Conservation (phyloP, 35 echinoderm and acorn worm genomes). For the Apostichopus japonicus region DNA sequence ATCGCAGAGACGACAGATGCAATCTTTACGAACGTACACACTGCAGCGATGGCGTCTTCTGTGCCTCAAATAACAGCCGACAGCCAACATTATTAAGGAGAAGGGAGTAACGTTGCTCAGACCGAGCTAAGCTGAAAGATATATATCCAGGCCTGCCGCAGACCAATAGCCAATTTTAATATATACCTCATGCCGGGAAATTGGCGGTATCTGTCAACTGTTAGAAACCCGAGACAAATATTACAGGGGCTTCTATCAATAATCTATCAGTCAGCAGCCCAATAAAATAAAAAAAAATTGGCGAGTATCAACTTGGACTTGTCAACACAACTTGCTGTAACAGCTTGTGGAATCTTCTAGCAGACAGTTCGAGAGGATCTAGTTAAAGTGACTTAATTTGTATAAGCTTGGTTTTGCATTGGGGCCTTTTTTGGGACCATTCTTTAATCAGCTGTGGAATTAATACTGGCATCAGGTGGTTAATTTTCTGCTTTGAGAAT, state of each 20-base stretch:
- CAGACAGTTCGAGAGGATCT: neutral
- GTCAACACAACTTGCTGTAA: constrained; percentile 15
- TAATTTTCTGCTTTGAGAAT: neutral
- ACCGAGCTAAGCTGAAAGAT: too few relatives aligned
- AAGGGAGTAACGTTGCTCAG: too few relatives aligned
- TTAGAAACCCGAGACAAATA: constrained; percentile 3
- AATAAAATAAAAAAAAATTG: constrained; percentile 6
- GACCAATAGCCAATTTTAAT: constrained; percentile 19
- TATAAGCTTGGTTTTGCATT: neutral
- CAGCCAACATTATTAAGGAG: too few relatives aligned
- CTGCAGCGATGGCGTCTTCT: too few relatives aligned
- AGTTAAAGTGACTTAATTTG: too few relatives aligned
- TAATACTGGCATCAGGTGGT: neutral
- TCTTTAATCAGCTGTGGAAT: neutral
- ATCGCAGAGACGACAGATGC: too few relatives aligned
- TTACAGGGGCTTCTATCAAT: constrained; percentile 17
- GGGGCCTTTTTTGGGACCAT: neutral
- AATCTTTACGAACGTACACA: too few relatives aligned
- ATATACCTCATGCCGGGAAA: constrained; percentile 2
- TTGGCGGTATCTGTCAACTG: constrained; percentile 31
- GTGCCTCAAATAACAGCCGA: too few relatives aligned
- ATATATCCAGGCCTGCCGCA: too few relatives aligned
- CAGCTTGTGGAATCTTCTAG: neutral
- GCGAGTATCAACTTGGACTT: neutral
- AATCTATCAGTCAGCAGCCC: neutral